Evolutionary conservation across 1,140 invertebrate genomes (phyloP).

Genomic region (Drosophila suzukii): DNA sequence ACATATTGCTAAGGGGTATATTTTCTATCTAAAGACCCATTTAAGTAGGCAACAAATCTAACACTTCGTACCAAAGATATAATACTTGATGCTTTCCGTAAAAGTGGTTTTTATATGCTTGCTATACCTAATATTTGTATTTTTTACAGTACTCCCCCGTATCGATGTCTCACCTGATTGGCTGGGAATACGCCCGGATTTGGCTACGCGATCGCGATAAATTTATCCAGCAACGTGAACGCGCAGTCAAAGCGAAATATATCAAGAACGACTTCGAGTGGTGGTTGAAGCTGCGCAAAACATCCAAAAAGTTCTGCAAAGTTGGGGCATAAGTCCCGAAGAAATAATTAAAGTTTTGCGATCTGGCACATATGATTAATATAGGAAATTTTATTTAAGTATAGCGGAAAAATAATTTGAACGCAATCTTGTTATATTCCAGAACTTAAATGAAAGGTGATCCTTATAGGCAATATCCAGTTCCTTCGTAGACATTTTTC

Average conservation of each 20-base stretch:
- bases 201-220: slow-evolving; percentile 60
- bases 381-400: not conserved
- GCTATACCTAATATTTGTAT: not conserved
- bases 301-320: slow-evolving; percentile 49
- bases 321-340: not conserved
- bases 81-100: not conserved
- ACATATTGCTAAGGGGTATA: too few species aligned
- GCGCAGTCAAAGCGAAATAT: slow-evolving; percentile 32
- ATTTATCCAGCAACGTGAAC: slow-evolving; percentile 24
- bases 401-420: too few species aligned
- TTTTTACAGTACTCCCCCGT: slow-evolving; percentile 21
- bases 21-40: not conserved
- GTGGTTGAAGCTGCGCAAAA: slow-evolving; percentile 64
- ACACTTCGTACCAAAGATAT: not conserved
- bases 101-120: not conserved
- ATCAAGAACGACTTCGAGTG: slow-evolving; percentile 70
- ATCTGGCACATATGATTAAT: not conserved
- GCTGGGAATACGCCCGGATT: slow-evolving; percentile 63
- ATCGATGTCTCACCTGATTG: slow-evolving; percentile 46
- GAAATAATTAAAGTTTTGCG: not conserved
- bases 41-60: slow-evolving; percentile 5
- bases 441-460: too few species aligned
- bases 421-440: not conserved
- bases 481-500: too few species aligned
- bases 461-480: too few species aligned